Evolutionary conservation across 2,888 invertebrate species (phyloP).

Genomic region (Himalopsyche anomala): DNA sequence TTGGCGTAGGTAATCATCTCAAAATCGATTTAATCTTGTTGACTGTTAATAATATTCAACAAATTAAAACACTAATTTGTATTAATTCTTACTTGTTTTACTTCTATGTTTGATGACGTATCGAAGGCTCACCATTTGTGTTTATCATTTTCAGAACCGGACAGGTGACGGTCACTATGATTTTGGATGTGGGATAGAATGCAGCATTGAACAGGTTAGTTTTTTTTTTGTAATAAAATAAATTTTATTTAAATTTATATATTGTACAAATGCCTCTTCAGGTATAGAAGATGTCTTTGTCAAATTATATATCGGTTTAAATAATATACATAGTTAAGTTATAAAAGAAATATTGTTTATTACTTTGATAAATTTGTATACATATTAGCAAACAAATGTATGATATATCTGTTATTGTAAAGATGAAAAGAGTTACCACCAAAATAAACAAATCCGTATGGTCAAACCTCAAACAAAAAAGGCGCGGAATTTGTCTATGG

Average conservation of each 20-base stretch:
- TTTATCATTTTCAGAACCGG: constrained; percentile 79
- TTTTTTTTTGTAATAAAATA: constrained; percentile 22
- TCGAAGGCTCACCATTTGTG: neutral
- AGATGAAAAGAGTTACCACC: constrained; percentile 7
- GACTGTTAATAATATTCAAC: no score
- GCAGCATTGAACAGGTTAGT: constrained; percentile 84
- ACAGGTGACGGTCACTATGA: constrained; percentile 83
- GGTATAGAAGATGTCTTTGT: no score
- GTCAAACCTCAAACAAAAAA: constrained; percentile 40
- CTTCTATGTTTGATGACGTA: neutral
- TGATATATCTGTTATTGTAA: constrained; percentile 31
- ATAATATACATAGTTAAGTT: neutral
- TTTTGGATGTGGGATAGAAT: constrained; percentile 82
- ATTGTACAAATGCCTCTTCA: no score
- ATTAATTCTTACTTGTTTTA: no score
- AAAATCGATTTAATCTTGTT: no score
- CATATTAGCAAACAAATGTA: neutral
- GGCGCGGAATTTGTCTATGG: neutral
- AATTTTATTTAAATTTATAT: no score
- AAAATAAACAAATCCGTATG: neutral
- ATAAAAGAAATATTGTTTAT: neutral
- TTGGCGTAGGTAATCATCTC: no score
- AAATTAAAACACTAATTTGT: no score
- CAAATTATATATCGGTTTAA: no score
- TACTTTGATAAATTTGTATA: neutral